Percentiles rank a stretch among this genome's conserved stretches.
Conservation (phyloP, 2,797 vertebrate genomes). For the Microchirus variegatus region DNA sequence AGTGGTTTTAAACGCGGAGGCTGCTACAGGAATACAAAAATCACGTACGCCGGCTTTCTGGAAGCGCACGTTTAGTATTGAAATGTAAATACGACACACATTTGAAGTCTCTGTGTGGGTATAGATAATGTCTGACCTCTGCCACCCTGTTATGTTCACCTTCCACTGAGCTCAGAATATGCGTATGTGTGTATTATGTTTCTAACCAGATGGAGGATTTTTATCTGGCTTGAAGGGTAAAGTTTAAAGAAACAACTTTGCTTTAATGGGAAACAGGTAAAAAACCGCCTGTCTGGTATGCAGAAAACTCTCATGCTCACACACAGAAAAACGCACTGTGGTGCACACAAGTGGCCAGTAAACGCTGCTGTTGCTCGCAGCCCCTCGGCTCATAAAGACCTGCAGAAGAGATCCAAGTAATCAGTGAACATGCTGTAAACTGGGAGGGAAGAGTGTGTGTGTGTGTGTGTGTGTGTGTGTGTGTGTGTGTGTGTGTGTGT, state of each 20-base stretch:
- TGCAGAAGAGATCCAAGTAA: constrained; percentile 62
- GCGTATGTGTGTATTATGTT: not conserved
- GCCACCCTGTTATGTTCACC: no score
- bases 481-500: constrained; percentile 24
- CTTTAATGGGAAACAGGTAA: constrained; percentile 12
- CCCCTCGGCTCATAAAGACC: constrained; percentile 59
- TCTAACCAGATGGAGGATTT: constrained; percentile 36
- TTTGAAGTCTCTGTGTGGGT: no score
- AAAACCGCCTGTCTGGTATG: constrained; percentile 18
- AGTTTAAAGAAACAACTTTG: constrained; percentile 39
- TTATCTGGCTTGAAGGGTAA: constrained; percentile 27
- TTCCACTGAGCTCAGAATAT: not conserved
- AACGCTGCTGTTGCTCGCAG: constrained; percentile 43
- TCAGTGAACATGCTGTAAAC: constrained; percentile 69
- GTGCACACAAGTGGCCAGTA: constrained; percentile 59
- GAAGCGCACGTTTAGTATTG: no score
- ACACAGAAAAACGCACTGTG: constrained; percentile 11
- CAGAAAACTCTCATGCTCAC: not conserved
- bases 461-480: constrained; percentile 13
- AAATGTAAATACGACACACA: no score
- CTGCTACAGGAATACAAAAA: no score
- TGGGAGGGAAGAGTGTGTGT: constrained; percentile 17
- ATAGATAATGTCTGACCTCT: not conserved
- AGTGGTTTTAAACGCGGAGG: no score
- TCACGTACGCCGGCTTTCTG: no score